Base-by-base conservation (phyloP, 2,113 vertebrate genomes). In the Menura novaehollandiae region DNA sequence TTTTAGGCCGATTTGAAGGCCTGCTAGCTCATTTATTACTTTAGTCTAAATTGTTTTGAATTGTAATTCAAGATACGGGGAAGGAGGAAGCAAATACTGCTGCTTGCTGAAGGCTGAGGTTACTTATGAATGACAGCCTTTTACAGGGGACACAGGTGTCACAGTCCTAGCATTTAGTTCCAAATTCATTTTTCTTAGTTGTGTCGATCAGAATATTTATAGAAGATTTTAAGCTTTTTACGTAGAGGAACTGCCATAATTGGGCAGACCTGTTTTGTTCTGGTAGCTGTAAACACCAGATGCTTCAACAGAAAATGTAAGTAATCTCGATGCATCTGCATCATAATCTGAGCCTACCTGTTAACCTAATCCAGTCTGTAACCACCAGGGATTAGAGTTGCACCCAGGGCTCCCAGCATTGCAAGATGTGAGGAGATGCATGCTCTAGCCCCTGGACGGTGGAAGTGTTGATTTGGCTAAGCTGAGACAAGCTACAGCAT, bases 41-140 rank as follows among this genome's bases (percentile, higher is more conserved):
- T 76, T 74, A 78, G 32, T 20, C 11, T 59, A 11, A 91, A 68
- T 30, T 21, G 8, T 35, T 55, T 62, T n/a, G 11, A 91, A 53
- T 32, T 13, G 7, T 32, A 52, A 14, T 30, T 77, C 2, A 37
- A 28, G 26, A 11, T 44, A 13, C 0, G 1, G 53, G 16, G 23
- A 69, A 30, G 59, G 19, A 80, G 20, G 28, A 82, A 64, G 56
- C 20, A 74, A 62, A 16, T 35, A n/a, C 26, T 71, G 35, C 59
- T 71, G 47, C 35, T 47, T 41, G n/a, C 66, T 64, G 58, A 67
- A 68, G 69, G 27, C 16, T 33, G 35, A 16, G 13, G 16, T 27
- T 72, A 69, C 62, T 81, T 69, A 26, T 43, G 39, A 87, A 4
- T 41, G 13, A 49, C 41, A 49, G 62, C 13, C 17, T 80, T 71